Evolutionary conservation across 2,113 vertebrate genomes (phyloP).

Genomic region (Pollachius pollachius): DNA sequence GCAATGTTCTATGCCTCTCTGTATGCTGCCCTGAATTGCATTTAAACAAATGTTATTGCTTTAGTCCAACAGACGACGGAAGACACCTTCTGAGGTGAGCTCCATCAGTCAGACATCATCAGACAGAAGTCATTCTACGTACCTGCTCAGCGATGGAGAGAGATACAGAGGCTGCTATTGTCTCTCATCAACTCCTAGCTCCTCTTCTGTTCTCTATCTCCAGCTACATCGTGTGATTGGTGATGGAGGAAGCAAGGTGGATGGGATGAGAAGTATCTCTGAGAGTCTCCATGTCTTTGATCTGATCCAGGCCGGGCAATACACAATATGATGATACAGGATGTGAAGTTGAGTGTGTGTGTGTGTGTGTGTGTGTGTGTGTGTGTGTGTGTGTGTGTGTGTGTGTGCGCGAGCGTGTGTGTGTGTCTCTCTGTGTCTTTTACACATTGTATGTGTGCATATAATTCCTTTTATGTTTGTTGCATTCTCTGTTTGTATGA

Average conservation of each 20-base stretch:
- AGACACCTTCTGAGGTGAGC: too few species aligned
- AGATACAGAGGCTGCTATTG: too few species aligned
- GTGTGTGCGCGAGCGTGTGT: neutral
- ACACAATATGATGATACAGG: neutral
- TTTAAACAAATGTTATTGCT: too few species aligned
- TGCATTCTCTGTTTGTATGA: too few species aligned
- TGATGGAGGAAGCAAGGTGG: neutral
- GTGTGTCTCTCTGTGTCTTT: neutral
- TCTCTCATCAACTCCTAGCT: too few species aligned
- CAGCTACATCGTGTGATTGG: neutral
- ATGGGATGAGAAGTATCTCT: neutral
- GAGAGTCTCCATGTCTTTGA: constrained; percentile 1
- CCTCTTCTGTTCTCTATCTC: neutral
- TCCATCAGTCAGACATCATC: too few species aligned
- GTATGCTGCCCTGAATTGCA: too few species aligned
- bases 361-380: constrained; percentile 18
- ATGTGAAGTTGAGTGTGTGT: constrained; percentile 6
- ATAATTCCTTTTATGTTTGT: neutral
- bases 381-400: constrained; percentile 16
- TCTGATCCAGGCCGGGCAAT: constrained; percentile 2
- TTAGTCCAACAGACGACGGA: too few species aligned
- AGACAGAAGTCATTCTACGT: too few species aligned
- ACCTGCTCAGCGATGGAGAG: too few species aligned
- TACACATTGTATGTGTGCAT: too few species aligned
- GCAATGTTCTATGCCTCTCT: too few species aligned